Evolutionary conservation across 2,113 vertebrate species (phyloP), one percentile per base, ranked within the genome.

Genomic region (Macaca mulatta): DNA sequence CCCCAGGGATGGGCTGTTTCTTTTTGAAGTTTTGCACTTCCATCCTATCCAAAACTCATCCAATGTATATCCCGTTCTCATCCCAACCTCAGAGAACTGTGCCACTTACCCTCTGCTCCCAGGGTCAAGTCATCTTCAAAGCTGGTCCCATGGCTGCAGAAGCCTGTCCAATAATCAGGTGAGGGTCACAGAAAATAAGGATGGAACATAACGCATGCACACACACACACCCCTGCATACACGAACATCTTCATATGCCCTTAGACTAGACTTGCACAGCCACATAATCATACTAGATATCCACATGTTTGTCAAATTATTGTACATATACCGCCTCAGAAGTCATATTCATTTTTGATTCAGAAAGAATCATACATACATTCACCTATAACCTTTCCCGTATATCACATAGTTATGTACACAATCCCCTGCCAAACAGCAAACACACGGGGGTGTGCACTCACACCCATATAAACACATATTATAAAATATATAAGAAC

Each of bases 31-130:
- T 80, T n/a, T 52, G 11, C 16, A 40, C 3, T 75, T 94, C n/a
- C 13, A 88, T 13, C 11, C 67, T 79, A 12, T 5, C 25, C 30
- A 89, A 55, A 90, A n/a, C 83, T 83, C 6, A 59, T 40, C 32
- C 35, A 50, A 20, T 30, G 7, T 32, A 35, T 32, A 38, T 8
- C 27, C 1, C 82, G 10, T 78, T 22, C 48, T 38, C 13, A n/a
- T 69, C 16, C n/a, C 38, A 92, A 1, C 2, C 27, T 61, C 9
- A 50, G 32, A 94, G 13, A 77, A 16, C 16, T 85, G 35, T 59
- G 6, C 8, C 17, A 13, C 97, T 97, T 98, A 99, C 99, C 99
- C 98, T 99, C 99, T 70, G 99, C 99, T 97, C 99, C 99, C 40
- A 99, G 98, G 83, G 96, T 98, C 95, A 99, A 98, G 82, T 99